Evolutionary conservation across 2,113 vertebrate genomes (phyloP).

Genomic region (Pristiophorus japonicus): DNA sequence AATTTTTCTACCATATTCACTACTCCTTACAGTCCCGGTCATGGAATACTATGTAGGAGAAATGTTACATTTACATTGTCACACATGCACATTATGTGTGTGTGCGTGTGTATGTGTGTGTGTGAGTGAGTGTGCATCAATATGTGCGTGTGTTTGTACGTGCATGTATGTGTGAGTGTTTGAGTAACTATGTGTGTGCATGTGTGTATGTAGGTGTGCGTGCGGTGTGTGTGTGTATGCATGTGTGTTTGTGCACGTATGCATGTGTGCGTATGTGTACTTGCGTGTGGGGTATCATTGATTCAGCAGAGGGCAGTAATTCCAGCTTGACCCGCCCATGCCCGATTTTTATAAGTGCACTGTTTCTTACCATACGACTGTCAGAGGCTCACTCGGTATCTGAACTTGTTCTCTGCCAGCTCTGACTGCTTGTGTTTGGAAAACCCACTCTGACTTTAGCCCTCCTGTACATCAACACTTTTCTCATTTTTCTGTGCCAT

Average conservation of each 20-base stretch:
- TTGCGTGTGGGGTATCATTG: not conserved
- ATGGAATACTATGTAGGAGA: no score
- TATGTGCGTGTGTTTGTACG: no score
- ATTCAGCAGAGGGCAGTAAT: not conserved
- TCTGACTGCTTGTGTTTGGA: not conserved
- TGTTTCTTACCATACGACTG: not conserved
- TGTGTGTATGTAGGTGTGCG: not conserved
- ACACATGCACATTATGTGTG: no score
- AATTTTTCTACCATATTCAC: no score
- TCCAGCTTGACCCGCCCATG: not conserved
- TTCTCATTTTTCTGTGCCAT: not conserved
- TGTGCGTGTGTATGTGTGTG: not conserved
- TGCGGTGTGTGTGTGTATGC: not conserved
- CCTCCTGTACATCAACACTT: not conserved
- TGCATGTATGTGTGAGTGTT: not conserved
- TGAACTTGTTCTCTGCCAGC: not conserved
- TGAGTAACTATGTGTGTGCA: not conserved
- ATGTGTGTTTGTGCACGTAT: not conserved
- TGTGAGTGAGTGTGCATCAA: not conserved
- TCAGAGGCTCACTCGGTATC: not conserved
- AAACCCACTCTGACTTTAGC: not conserved
- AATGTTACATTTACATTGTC: no score
- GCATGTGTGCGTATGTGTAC: not conserved
- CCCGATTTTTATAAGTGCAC: not conserved
- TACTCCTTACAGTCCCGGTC: no score